Conservation (phyloP, 2,797 vertebrate species). For the Podargus strigoides region DNA sequence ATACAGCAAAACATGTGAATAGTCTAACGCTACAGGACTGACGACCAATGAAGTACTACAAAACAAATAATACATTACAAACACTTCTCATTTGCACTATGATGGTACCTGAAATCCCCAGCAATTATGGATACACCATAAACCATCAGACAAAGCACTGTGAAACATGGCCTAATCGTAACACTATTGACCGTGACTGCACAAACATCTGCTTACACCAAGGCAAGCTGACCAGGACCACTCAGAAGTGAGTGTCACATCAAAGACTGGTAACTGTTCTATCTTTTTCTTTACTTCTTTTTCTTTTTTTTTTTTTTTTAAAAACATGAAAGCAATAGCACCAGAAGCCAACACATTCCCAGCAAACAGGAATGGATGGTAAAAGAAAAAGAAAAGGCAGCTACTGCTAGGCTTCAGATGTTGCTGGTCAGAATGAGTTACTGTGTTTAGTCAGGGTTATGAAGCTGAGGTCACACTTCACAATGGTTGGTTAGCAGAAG, state of each 20-base stretch:
- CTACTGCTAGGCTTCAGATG: background rate
- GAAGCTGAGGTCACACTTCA: background rate
- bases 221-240: background rate
- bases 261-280: background rate
- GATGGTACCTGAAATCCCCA: background rate
- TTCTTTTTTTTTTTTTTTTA: background rate
- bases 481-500: background rate
- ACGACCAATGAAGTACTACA: background rate
- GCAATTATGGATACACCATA: background rate
- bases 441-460: background rate
- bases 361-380: background rate
- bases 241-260: background rate
- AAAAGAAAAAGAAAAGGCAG: background rate
- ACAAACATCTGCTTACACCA: background rate
- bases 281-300: too few species aligned
- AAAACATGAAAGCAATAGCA: background rate
- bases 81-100: background rate
- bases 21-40: background rate
- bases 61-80: background rate
- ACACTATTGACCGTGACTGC: background rate
- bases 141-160: conserved; percentile 2
- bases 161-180: conserved; percentile 1
- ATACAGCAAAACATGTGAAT: background rate
- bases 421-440: background rate
- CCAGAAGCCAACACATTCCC: background rate